A percentile compares a stretch with the other conserved stretches of the same genome.
phyloP scores from a whole-genome alignment of 2,113 vertebrate species.

The Eleginops maclovinus region DNA sequence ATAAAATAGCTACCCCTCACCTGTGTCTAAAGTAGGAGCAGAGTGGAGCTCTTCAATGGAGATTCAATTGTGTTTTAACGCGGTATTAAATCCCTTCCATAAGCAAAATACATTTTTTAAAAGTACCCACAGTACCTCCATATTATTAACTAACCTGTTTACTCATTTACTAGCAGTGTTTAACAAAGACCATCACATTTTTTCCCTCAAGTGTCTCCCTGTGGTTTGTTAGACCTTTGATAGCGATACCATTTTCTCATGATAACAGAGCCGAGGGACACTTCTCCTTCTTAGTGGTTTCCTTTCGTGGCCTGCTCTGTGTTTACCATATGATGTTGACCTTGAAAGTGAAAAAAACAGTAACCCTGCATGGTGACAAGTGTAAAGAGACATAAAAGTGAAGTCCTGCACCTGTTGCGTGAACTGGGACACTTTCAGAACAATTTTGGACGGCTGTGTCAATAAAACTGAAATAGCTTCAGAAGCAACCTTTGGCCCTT shows the following conservation, averaged over 20 bases:
- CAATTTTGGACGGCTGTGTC: constrained; percentile 9
- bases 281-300: background rate
- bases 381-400: background rate
- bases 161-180: no score
- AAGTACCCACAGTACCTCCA: background rate
- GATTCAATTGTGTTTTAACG: background rate
- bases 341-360: background rate
- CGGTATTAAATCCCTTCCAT: background rate
- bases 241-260: background rate
- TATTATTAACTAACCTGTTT: background rate
- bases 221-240: background rate
- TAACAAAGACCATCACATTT: background rate
- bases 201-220: background rate
- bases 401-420: background rate
- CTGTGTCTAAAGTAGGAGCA: background rate
- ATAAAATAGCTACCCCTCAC: background rate
- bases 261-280: background rate
- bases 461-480: constrained; percentile 44
- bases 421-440: background rate
- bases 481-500: constrained; percentile 43
- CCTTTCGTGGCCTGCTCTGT: background rate
- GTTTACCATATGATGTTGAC: background rate
- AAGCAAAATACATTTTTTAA: background rate
- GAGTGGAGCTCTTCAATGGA: background rate
- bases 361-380: background rate